Base-by-base conservation (phyloP, 2,113 vertebrate species). In the Sander vitreus region DNA sequence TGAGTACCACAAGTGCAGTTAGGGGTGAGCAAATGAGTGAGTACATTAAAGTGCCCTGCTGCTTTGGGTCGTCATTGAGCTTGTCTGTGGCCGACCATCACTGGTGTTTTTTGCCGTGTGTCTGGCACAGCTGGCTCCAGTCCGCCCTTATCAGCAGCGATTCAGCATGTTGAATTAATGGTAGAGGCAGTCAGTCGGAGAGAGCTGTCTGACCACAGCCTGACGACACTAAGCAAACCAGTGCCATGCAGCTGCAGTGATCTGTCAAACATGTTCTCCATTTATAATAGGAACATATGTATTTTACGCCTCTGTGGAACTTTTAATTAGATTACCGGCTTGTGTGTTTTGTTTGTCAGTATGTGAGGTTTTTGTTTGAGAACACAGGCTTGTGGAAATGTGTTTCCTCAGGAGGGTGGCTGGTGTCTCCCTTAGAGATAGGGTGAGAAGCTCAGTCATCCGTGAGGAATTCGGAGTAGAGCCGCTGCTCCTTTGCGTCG, bases 121-220 rank as follows among this genome's bases (percentile, higher is more conserved):
- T 69, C 68, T 85, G 55, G 13, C 47, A 78, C 74, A 66, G 64
- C 54, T 43, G 58, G n/a, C 64, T 58, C 10, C 47, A 43, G 54
- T 73, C n/a, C 13, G 3, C 73, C 48, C 33, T 67, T 47, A 84
- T 78, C 66, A 36, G n/a, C 18, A 27, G 5, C 14, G 8, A 59
- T 47, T 83, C 36, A n/a, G 25, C 67, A 18, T 33, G 54, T 58
- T 78, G 25, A 73, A 12, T 43, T 23, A 23, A 47, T 36, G 36
- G 36, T 18, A 62, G 43, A 60, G 63, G 39, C 2, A 6, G 33
- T 58, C 1, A 0, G 59, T 45, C 33, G 50, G 75, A 39, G 27
- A 66, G 19, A 62, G 23, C 36, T 48, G 47, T 48, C 55, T 5
- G 30, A 69, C 53, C 43, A 33, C 15, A 58, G 39, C 5, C 60